Conservation (phyloP, 2,797 vertebrate species). For the Astyanax mexicanus region DNA sequence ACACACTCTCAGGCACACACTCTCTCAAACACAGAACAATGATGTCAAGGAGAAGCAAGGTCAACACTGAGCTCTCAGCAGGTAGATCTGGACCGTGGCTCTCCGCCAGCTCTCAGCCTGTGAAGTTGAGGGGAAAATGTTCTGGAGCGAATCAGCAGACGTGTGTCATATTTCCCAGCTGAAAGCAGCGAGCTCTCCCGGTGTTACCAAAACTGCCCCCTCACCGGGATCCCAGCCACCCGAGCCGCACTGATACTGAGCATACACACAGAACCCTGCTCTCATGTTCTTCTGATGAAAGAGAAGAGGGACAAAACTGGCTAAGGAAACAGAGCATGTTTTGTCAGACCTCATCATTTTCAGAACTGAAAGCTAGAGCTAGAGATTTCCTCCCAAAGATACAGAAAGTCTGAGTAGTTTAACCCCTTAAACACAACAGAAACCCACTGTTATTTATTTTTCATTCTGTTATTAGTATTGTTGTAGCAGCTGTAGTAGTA, state of each 20-base stretch:
- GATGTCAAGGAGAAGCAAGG: slow-evolving; percentile 36
- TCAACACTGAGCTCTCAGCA: slow-evolving; percentile 37
- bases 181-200: slow-evolving; percentile 58
- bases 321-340: slow-evolving; percentile 45
- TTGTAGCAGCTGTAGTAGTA: no score
- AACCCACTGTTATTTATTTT: no score
- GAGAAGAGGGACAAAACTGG: slow-evolving; percentile 35
- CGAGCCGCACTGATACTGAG: slow-evolving; percentile 33
- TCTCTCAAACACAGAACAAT: slow-evolving; percentile 6
- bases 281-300: slow-evolving; percentile 43
- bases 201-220: slow-evolving; percentile 56
- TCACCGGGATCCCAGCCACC: slow-evolving; percentile 37
- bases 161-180: slow-evolving; percentile 72
- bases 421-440: no score
- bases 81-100: slow-evolving; percentile 30
- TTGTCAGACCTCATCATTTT: slow-evolving; percentile 26
- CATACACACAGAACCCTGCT: slow-evolving; percentile 45
- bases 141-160: slow-evolving; percentile 52
- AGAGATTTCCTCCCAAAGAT: slow-evolving; percentile 1
- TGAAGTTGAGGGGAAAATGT: slow-evolving; percentile 55
- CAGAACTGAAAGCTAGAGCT: slow-evolving; percentile 10
- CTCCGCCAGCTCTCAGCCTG: slow-evolving; percentile 43
- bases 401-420: neutral
- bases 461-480: no score
- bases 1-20: no score